These are phyloP conservation scores for Cepaea nemoralis DNA, from an alignment of 1,140 invertebrate species.

Conservation along the genomic window DNA sequence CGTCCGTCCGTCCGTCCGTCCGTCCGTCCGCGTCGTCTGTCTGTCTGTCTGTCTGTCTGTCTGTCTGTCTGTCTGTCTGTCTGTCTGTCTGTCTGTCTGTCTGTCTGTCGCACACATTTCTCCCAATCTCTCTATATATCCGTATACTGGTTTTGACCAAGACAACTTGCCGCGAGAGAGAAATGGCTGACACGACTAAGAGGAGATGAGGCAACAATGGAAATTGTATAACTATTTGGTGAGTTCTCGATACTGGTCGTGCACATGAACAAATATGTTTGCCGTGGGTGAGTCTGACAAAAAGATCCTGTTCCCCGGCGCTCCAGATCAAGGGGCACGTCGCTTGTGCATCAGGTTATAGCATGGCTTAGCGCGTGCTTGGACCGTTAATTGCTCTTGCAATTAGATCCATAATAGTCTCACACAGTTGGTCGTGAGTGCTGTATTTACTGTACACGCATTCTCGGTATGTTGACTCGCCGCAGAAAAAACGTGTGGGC, in stretches of 20 bases:
- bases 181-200: not conserved
- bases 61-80: no score
- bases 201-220: not conserved
- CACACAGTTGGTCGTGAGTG: not conserved
- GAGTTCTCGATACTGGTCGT: constrained; percentile 1
- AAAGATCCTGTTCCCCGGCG: not conserved
- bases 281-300: not conserved
- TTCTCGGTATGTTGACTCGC: not conserved
- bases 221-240: constrained; percentile 18
- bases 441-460: not conserved
- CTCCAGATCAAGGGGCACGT: constrained; percentile 1
- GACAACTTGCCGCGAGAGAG: not conserved
- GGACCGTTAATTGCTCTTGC: not conserved
- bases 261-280: not conserved
- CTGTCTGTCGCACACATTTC: not conserved
- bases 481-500: not conserved
- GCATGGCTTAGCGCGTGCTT: constrained; percentile 10
- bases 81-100: no score
- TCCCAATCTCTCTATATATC: not conserved
- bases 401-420: not conserved
- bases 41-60: no score
- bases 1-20: no score
- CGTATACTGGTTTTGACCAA: not conserved
- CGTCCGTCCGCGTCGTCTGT: no score
- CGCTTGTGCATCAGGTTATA: not conserved